A percentile compares a stretch with the other conserved stretches of the same genome.
phyloP scores from a whole-genome alignment of 2,888 invertebrate genomes.

The Junonia oenone region DNA sequence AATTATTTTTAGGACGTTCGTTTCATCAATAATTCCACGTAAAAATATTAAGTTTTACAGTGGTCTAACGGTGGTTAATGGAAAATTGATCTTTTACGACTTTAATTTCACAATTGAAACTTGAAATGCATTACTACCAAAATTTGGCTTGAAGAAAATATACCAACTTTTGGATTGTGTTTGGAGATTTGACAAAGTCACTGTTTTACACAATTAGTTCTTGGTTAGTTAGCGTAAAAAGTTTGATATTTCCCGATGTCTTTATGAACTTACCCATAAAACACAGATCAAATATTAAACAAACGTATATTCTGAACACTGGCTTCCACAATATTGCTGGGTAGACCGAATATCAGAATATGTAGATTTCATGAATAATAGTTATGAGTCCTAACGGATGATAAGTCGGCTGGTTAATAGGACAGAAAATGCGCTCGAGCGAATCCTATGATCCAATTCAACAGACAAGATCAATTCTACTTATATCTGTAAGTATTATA shows the following conservation, averaged over 20 bases:
- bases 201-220: too few relatives aligned
- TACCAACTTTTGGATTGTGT: too few relatives aligned
- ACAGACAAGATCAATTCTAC: conserved; percentile 8
- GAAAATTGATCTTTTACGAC: too few relatives aligned
- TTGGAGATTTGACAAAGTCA: too few relatives aligned
- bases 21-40: too few relatives aligned
- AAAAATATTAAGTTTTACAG: too few relatives aligned
- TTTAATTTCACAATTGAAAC: too few relatives aligned
- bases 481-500: background rate
- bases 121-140: too few relatives aligned
- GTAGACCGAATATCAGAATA: background rate
- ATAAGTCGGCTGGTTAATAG: conserved; percentile 50
- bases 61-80: too few relatives aligned
- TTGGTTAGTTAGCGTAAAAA: too few relatives aligned
- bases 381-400: conserved; percentile 45
- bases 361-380: conserved; percentile 33
- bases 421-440: conserved; percentile 56
- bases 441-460: conserved; percentile 30
- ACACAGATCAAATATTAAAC: conserved; percentile 28
- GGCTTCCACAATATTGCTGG: conserved; percentile 6
- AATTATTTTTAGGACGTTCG: too few relatives aligned
- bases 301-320: conserved; percentile 4
- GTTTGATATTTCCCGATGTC: background rate
- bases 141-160: too few relatives aligned
- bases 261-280: conserved; percentile 54